Evolutionary conservation across 2,113 vertebrate genomes (phyloP).

Genomic region (Poecile atricapillus): DNA sequence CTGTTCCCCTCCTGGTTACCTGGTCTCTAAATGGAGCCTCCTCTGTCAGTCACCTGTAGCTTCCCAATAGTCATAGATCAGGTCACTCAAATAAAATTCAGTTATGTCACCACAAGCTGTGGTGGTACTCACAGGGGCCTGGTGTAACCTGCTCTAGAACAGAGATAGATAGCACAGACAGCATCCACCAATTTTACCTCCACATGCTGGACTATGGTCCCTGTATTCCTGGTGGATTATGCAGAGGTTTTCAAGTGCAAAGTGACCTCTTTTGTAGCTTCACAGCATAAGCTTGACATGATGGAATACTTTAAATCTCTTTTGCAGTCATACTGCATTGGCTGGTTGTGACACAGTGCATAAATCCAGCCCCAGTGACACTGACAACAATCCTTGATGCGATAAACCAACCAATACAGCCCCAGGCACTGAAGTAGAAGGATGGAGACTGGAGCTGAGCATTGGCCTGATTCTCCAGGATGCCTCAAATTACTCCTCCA

Average conservation of each 20-base stretch:
- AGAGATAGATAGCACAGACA: not conserved
- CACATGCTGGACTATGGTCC: not conserved
- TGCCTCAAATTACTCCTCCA: not conserved
- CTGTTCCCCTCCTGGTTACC: not conserved
- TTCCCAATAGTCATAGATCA: not conserved
- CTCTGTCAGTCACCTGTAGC: not conserved
- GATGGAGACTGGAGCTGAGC: not conserved
- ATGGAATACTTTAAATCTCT: not conserved
- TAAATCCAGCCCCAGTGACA: not conserved
- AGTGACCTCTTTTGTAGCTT: not conserved
- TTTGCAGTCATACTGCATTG: not conserved
- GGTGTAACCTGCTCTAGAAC: not conserved
- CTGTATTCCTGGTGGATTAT: not conserved
- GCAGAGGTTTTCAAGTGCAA: not conserved
- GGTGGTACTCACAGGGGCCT: not conserved
- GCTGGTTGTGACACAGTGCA: not conserved
- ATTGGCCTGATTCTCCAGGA: not conserved
- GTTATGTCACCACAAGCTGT: accelerated
- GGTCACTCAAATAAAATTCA: not conserved
- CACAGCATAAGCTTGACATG: not conserved
- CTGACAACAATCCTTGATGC: not conserved
- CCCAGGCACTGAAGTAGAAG: not conserved
- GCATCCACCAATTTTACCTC: not conserved
- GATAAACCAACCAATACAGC: not conserved
- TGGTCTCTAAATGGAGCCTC: not conserved